These are phyloP conservation scores for Condylura cristata DNA, from an alignment of 2,113 vertebrate species.

Conservation along the genomic window DNA sequence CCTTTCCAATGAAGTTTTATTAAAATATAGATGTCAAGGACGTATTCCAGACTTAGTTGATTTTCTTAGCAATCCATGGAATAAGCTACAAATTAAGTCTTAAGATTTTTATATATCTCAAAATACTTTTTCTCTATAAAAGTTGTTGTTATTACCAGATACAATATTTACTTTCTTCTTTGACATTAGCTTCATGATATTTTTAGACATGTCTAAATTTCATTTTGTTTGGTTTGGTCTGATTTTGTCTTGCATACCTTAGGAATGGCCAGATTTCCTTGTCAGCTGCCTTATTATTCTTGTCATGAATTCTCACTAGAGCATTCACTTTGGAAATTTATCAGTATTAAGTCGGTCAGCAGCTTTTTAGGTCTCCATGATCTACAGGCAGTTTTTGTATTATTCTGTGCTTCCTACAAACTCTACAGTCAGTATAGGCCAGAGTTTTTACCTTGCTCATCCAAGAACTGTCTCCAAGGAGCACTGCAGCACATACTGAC, in stretches of 20 bases:
- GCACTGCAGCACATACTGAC: not conserved
- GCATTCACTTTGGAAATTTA: not conserved
- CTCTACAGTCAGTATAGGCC: not conserved
- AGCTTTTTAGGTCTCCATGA: not conserved
- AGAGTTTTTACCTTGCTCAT: not conserved
- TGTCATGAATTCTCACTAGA: not conserved
- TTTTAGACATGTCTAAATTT: not conserved
- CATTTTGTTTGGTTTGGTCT: not conserved
- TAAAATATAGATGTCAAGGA: not conserved
- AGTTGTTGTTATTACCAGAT: slow-evolving; percentile 20
- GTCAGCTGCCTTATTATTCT: not conserved
- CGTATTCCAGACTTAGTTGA: not conserved
- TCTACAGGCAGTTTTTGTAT: not conserved
- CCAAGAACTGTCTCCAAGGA: not conserved
- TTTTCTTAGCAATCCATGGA: not conserved
- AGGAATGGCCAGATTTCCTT: not conserved
- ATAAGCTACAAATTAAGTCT: not conserved
- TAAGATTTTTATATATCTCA: not conserved
- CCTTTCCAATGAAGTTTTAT: not conserved
- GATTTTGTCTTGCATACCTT: not conserved
- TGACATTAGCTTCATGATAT: not conserved
- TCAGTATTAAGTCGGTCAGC: not conserved
- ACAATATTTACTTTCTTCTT: not conserved
- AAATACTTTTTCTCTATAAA: slow-evolving; percentile 4
- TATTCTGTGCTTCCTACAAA: not conserved